Evolutionary conservation across 1,140 invertebrate species (phyloP), one percentile per base, ranked within the genome.

Genomic region (Psix sp.): DNA sequence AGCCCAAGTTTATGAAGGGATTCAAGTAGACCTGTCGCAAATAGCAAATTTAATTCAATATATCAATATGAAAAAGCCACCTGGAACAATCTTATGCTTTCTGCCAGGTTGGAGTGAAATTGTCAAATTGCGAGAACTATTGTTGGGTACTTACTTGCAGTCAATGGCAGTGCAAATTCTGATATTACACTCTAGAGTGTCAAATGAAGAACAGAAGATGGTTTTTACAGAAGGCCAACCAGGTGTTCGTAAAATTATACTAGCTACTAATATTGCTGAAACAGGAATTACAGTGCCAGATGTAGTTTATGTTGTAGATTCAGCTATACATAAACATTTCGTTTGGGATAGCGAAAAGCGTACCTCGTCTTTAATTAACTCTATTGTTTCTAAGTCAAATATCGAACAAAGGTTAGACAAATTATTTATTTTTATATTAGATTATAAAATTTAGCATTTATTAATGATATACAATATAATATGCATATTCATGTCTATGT

Each of bases 241-340:
- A 0, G 89, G 90, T 0, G 82, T 87, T 24, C 87, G 95, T 39
- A 98, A 98, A 87, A 91, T 97, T 66, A 98, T 99, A 80, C 87
- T 99, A 1, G 90, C 96, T 0, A 99, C 98, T 4, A 98, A 99
- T 85, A 97, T 99, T 73, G 96, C 97, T 0, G 98, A 99, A 87
- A 98, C 95, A 82, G 97, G 96, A 16, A 94, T 99, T 39, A 99
- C 98, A 3, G 95, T 99, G 21, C 92, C 94, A 20, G 95, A 98
- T 87, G 92, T 98, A 18, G 93, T 92, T 83, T 98, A 96, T 89
- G 95, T 87, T 7, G 68, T 87, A 16, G 86, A 87, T 59, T 76
- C 73, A 15, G 78, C 76, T 7, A 73, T 74, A 18, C 80, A 76
- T n/a, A 86, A 80, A 54, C 54, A 77, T 18, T 0, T 88, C 85